A percentile compares a stretch with the other conserved stretches of the same genome.
Conservation (phyloP, 2,797 vertebrate species). For the Taeniopygia guttata region DNA sequence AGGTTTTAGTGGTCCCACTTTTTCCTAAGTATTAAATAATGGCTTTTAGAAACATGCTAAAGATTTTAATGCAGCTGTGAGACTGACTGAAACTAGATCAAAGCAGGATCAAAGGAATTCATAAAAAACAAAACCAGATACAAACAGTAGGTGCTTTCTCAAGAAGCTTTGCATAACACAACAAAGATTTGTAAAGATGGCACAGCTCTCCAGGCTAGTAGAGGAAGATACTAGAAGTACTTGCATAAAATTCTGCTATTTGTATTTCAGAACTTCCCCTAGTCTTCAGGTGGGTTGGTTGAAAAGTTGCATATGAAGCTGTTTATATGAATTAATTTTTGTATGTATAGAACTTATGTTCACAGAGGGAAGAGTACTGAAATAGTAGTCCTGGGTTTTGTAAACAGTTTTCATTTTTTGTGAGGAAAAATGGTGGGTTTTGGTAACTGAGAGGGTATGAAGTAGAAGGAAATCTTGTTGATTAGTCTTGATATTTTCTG, state of each 20-base stretch:
- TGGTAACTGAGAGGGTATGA: neutral
- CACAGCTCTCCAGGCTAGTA: neutral
- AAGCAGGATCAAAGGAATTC: conserved; percentile 6
- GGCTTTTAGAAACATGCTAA: neutral
- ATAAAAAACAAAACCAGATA: neutral
- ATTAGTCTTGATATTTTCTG: neutral
- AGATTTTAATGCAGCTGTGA: neutral
- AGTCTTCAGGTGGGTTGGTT: neutral
- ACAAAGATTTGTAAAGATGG: neutral
- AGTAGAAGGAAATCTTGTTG: neutral
- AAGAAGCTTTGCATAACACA: neutral
- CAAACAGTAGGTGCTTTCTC: neutral
- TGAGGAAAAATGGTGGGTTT: neutral
- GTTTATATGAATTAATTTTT: neutral
- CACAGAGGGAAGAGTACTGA: neutral
- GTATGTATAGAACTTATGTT: neutral
- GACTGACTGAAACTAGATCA: neutral
- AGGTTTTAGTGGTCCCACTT: neutral
- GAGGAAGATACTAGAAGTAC: neutral
- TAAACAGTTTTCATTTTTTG: neutral
- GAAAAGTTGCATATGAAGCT: neutral
- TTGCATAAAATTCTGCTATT: neutral
- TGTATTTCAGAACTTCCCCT: neutral
- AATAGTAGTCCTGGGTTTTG: neutral
- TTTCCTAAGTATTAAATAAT: neutral